phyloP scores from a whole-genome alignment of 2,888 invertebrate genomes.

The Subacronicta megacephala region DNA sequence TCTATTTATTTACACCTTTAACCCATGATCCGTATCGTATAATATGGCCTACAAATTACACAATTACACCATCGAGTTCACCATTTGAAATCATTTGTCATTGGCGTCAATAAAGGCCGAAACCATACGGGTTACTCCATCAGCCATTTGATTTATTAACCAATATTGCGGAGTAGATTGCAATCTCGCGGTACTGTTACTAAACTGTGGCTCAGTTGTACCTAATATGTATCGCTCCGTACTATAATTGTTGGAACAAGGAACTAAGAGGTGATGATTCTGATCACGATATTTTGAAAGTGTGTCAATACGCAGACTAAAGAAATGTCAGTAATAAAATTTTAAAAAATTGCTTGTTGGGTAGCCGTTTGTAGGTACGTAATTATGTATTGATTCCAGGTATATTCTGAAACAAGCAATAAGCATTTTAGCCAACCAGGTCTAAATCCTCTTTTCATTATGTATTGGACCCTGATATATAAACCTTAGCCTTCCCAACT shows the following conservation, averaged over 20 bases:
- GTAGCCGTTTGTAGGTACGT: too few species aligned
- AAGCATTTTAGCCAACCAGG: too few species aligned
- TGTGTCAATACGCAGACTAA: slow-evolving; percentile 11
- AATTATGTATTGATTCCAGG: too few species aligned
- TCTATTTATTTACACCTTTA: slow-evolving; percentile 26
- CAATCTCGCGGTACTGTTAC: slow-evolving; percentile 61
- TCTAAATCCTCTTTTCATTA: too few species aligned
- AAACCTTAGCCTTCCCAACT: neutral
- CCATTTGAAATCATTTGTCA: slow-evolving; percentile 67
- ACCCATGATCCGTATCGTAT: slow-evolving; percentile 38
- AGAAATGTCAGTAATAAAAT: too few species aligned
- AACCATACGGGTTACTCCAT: slow-evolving; percentile 66
- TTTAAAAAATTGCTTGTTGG: too few species aligned
- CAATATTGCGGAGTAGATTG: slow-evolving; percentile 57
- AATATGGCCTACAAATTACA: slow-evolving; percentile 32
- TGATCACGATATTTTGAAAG: slow-evolving; percentile 31
- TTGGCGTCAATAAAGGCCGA: slow-evolving; percentile 54
- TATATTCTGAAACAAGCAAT: too few species aligned
- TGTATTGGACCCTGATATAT: neutral
- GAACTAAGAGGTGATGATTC: slow-evolving; percentile 18
- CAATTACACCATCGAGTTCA: slow-evolving; percentile 55
- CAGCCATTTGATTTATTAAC: slow-evolving; percentile 69
- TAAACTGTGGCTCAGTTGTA: slow-evolving; percentile 47
- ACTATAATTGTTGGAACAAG: slow-evolving; percentile 30
- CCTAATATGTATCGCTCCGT: slow-evolving; percentile 34